Evolutionary conservation across 1,140 invertebrate species (phyloP), one percentile per base, ranked within the genome.

Genomic region (Tetramorium parvispinum): DNA sequence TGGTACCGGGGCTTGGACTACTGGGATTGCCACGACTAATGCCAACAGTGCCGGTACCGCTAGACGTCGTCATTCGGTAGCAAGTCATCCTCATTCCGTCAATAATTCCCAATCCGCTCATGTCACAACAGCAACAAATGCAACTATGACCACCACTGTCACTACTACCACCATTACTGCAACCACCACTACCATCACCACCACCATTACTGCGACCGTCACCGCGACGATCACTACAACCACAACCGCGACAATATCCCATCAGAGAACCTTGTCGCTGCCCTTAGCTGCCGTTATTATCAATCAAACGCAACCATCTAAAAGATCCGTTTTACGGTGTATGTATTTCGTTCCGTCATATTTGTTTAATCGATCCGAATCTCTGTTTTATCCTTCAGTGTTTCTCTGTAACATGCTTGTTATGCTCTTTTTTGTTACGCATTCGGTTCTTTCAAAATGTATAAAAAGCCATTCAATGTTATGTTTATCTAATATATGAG

Each of bases 241-340:
- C 70, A 93, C 91, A 75, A 92, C 92, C 92, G 89, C 93, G 91
- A 94, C 94, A 94, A 94, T 94, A 93, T 94, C 94, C 90, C 96
- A 97, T 94, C 96, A 96, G 94, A 95, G 96, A 94, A 97, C 97
- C 86, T 94, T 96, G 92, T 97, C 96, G 91, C 96, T 96, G 93
- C 96, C 97, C 85, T 93, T 97, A 88, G 96, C 96, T 70, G 96
- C 94, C 87, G 92, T 93, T 92, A 93, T 94, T 95, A 94, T 95
- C 94, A 94, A 92, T 95, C 94, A 95, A 95, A 93, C 93, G 91
- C 94, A 95, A 95, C 93, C 94, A 94, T 95, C 94, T 89, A 95
- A 95, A 94, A 94, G 95, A 95, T 94, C 94, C 79, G 93, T 95
- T 93, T 94, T 95, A 94, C 92, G 92, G 92, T 94, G 93, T 93